Evolutionary conservation across 2,797 vertebrate species (phyloP), one percentile per base, ranked within the genome.

Genomic region (Hoplostethus atlanticus): DNA sequence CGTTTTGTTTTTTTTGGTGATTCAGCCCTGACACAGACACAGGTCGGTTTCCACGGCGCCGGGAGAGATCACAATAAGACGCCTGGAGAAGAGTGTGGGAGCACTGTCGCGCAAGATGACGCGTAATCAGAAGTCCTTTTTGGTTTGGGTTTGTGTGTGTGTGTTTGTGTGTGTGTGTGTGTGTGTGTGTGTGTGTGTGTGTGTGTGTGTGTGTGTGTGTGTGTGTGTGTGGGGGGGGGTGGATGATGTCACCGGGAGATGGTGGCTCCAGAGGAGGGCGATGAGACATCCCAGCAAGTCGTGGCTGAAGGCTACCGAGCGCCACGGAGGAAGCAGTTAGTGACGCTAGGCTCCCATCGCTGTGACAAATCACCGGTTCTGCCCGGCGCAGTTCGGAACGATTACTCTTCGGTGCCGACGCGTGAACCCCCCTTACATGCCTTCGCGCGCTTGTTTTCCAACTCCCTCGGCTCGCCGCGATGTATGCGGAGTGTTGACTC

Each of bases 291-390:
- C 57, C 73, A 61, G 83, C 61, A 21, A 46, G 68, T 44, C 6
- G 48, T 65, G 80, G 70, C 81, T 0, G 79, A 59, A 50, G 84
- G 64, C 60, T 4, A 16, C 57, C 34, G 9, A 64, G 68, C 68
- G 68, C 63, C 79, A 44, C 72, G 13, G 73, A 78, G 71, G 76
- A 75, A 63, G 60, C 70, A 31, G 79, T 77, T 68, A 76, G 87
- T 71, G 80, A 73, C 75, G 79, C 79, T 46, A n/a, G 11, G 13
- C 63, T 28, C 72, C 72, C 76, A 57, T 79, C 17, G 56, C 64
- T 55, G 84, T 80, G 77, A 92, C 86, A 82, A 88, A 91, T 91
- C 82, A 81, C 67, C n/a, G 63, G 66, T 78, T 55, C n/a, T 50
- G 71, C 69, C 48, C 21, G 52, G 52, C 10, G 25, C 70, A 77